Conservation (phyloP, 2,888 invertebrate species). For the Archips xylosteana region DNA sequence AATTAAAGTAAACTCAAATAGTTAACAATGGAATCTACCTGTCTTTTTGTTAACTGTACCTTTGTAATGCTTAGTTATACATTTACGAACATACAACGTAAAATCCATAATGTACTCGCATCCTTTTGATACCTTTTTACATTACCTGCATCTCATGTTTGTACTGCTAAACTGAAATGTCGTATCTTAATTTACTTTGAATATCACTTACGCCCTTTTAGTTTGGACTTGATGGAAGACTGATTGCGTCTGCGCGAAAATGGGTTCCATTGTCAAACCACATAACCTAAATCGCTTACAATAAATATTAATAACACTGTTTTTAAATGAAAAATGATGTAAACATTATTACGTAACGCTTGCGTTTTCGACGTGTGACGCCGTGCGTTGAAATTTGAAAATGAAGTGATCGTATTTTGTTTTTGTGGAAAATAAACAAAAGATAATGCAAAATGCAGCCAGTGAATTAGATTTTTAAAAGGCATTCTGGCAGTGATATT, state of each 20-base stretch:
- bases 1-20: constrained; percentile 15
- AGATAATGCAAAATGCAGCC: constrained; percentile 22
- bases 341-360: not conserved
- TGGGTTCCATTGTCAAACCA: constrained; percentile 65
- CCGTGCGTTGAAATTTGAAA: constrained; percentile 22
- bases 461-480: constrained; percentile 14
- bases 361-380: constrained; percentile 15
- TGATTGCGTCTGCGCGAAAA: constrained; percentile 73
- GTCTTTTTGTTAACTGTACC: constrained; percentile 17
- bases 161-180: constrained; percentile 19
- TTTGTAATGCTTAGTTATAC: constrained; percentile 32
- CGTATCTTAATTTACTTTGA: not conserved
- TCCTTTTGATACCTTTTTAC: constrained; percentile 49
- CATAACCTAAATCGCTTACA: constrained; percentile 69
- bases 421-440: constrained; percentile 35
- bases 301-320: constrained; percentile 31
- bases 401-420: not conserved
- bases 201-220: constrained; percentile 51
- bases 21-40: constrained; percentile 35
- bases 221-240: constrained; percentile 51
- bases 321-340: constrained; percentile 2
- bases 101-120: constrained; percentile 56
- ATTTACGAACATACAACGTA: constrained; percentile 42
- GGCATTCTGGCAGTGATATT: constrained; percentile 11
- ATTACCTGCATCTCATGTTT: constrained; percentile 51